Evolutionary conservation across 92 coral and sea anemone genomes (phyloP), one percentile per base, ranked within the genome.

Genomic region (Zoanthus sansibaricus): DNA sequence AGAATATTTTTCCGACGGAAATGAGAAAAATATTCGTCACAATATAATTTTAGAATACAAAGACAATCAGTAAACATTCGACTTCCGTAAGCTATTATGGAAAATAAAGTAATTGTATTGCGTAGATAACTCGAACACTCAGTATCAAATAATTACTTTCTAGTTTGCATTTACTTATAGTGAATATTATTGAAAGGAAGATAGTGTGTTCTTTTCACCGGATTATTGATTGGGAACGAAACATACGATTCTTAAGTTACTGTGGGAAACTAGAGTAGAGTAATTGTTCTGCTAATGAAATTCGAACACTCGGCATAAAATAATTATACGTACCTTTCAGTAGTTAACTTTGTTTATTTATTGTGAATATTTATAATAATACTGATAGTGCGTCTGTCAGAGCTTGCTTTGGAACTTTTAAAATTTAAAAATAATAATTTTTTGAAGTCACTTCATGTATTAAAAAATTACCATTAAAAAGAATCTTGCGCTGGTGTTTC

Each of bases 131-230:
- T 76, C 9, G 4, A 30, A 45, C 20, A 17, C 42, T 71, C 45
- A 7, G 6, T 13, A 77, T 59, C 25, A 31, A 52, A 51, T 77
- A 77, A 52, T 78, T 58, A 42, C 52, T 55, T 15, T 30, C 4
- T 7, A 78, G 71, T 78, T 78, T 78, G 42, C 71, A 16, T 78
- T 78, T 70, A 61, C 54, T 16, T 32, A 37, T 6, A 68, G 12
- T 49, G 12, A 49, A 49, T 7, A 49, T 7, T 49, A 49, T 7
- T 32, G 6, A 58, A 58, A 58, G 15, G 25, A 25, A 12, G 2
- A 16, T 58, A 5, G 51, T 17, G 52, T 77, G 32, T 58, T 59
- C 16, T 9, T 31, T n/a, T 4, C 15, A 20, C 66, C 14, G 46
- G 12, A 14, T 30, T 76, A 17, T 76, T 9, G 51, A 21, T 75